Base-by-base conservation (phyloP, 2,797 vertebrate genomes). In the Strix occidentalis region DNA sequence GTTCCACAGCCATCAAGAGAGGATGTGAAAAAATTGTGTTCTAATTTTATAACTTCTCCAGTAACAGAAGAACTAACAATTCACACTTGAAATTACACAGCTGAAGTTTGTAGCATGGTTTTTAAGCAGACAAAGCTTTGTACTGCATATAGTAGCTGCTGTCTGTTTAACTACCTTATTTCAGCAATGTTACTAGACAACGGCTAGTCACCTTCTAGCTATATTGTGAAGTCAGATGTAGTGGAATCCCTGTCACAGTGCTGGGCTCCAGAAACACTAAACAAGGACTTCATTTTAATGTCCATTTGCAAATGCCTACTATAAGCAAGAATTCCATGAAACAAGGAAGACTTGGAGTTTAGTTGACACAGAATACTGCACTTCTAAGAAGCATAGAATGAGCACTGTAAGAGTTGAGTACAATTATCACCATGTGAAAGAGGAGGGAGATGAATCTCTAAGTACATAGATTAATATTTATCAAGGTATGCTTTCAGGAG, bases 151-250 rank as follows among this genome's bases (percentile, higher is more conserved):
- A 50, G 39, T 10, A 60, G 18, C 13, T 79, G 33, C 10, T 16
- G 1, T 7, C 6, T 53, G 19, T 48, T 33, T 21, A 37, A 9
- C 26, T 18, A 25, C 18, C 1, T 28, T 68, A 43, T 71, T 87
- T 84, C 68, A 56, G 7, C 24, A 48, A 3, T 11, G 9, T 20
- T 64, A 16, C 10, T 8, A 50, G 31, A 50, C 3, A 63, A 33
- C 0, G 0, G 10, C 19, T 33, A n/a, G 28, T n/a, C 41, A 33
- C 0, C 0, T 39, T 60, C 29, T 20, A 39, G 4, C 11, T 17
- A 41, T n/a, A 56, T 20, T 43, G 11, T 37, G 16, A 66, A 48
- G 23, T 51, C 26, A n/a, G 9, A 56, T 18, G 9, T 29, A 29
- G 11, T 26, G 5, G 15, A 78, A 70, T n/a, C 35, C 9, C 17